Evolutionary conservation across 2,888 invertebrate species (phyloP).

Genomic region (Lasioglossum pauxillum): DNA sequence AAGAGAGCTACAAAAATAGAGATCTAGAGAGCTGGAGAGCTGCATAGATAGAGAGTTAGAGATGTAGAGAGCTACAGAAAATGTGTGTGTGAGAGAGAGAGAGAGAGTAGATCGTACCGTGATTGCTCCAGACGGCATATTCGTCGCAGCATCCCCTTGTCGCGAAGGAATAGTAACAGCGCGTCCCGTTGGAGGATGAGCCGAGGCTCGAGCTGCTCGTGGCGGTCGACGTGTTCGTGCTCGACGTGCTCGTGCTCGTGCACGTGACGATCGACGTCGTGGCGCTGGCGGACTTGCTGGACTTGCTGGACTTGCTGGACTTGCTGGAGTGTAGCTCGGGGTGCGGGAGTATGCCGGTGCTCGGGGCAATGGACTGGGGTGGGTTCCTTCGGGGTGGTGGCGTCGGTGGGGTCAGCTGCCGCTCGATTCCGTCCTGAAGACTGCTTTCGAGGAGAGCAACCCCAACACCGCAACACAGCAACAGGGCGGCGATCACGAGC

Average conservation of each 20-base stretch:
- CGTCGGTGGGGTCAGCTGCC: slow-evolving; percentile 88
- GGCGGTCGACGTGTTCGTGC: slow-evolving; percentile 74
- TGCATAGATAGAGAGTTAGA: slow-evolving; percentile 1
- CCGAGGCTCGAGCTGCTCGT: slow-evolving; percentile 79
- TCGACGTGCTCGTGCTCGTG: slow-evolving; percentile 71
- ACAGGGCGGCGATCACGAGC: slow-evolving; percentile 30
- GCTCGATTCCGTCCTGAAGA: slow-evolving; percentile 87
- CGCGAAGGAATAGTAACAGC: slow-evolving; percentile 81
- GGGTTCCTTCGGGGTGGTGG: slow-evolving; percentile 86
- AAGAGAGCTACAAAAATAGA: not conserved
- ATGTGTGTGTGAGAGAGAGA: slow-evolving; percentile 10
- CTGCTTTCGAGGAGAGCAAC: slow-evolving; percentile 80
- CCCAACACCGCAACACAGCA: slow-evolving; percentile 29
- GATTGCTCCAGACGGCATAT: slow-evolving; percentile 82
- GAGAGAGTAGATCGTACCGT: slow-evolving; percentile 77
- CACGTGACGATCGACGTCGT: slow-evolving; percentile 63
- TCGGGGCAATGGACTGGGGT: slow-evolving; percentile 73
- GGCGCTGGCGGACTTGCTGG: slow-evolving; percentile 71
- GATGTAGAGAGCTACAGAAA: slow-evolving; percentile 13
- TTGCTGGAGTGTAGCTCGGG: slow-evolving; percentile 64
- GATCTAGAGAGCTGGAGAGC: not conserved
- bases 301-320: slow-evolving; percentile 40
- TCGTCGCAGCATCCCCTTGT: slow-evolving; percentile 82
- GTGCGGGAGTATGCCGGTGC: slow-evolving; percentile 71
- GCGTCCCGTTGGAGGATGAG: slow-evolving; percentile 79